Evolutionary conservation across 1,140 invertebrate species (phyloP).

Genomic region (Drosophila malerkotliana): DNA sequence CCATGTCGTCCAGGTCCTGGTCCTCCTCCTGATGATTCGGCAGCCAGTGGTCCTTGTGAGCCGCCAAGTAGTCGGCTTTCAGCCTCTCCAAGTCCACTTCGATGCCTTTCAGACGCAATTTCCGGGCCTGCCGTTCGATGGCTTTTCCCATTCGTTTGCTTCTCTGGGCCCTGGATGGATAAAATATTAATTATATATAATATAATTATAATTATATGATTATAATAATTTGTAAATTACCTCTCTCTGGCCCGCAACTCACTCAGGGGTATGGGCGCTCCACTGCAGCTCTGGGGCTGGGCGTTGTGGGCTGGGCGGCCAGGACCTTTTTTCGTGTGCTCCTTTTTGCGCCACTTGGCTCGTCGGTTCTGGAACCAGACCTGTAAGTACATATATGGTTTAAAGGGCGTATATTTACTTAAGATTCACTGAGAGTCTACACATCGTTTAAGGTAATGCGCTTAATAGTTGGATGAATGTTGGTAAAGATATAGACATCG

Average conservation of each 20-base stretch:
- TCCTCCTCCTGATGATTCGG: conserved; percentile 87
- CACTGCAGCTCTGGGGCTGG: conserved; percentile 98
- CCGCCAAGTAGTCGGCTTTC: conserved; percentile 90
- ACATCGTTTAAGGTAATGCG: too few species aligned
- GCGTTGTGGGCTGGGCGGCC: conserved; percentile 99
- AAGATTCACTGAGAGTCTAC: too few species aligned
- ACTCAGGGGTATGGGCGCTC: conserved; percentile 97
- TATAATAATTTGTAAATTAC: conserved; percentile 71
- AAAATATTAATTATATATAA: not conserved
- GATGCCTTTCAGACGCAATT: conserved; percentile 94
- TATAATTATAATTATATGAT: too few species aligned
- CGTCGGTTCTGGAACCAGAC: conserved; percentile 99
- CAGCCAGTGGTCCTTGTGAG: conserved; percentile 84
- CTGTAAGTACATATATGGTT: conserved; percentile 84
- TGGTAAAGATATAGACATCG: too few species aligned
- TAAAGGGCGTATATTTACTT: too few species aligned
- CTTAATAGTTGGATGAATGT: too few species aligned
- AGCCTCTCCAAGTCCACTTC: conserved; percentile 93
- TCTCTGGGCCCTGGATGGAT: conserved; percentile 88
- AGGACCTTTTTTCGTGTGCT: conserved; percentile 99
- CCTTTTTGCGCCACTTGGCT: conserved; percentile 99
- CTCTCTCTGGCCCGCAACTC: conserved; percentile 95
- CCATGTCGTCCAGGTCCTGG: conserved; percentile 89
- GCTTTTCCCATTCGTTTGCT: conserved; percentile 96
- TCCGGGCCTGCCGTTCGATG: conserved; percentile 95